Base-by-base conservation (phyloP, 2,888 invertebrate species). In the Andrena fulva region DNA sequence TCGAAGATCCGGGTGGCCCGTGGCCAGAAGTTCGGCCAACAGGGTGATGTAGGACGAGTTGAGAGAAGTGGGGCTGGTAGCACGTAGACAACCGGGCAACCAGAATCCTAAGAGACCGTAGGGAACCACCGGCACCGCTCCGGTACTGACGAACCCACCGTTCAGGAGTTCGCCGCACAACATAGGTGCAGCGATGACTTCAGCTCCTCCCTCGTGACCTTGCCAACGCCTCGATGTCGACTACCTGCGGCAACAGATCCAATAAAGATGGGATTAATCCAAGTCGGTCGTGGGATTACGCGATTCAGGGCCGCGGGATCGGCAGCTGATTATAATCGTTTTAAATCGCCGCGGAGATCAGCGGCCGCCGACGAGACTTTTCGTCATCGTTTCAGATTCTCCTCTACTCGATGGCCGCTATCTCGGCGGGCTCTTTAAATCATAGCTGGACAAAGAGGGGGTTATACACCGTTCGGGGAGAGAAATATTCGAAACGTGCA, bases 121-220 rank as follows among this genome's bases (percentile, higher is more conserved):
- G 87, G 93, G 92, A 89, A 93, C 92, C 90, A 93, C 93, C 89
- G 93, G 91, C 85, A 93, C 92, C 88, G 93, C 92, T 90, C 94
- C 94, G 91, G 93, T 92, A 91, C 93, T 94, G 92, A 93, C 94
- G 89, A 94, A 92, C 88, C 93, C 93, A 89, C 94, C 94, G 93
- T 93, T 94, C 90, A 94, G 90, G 84, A 94, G 92, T 92, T 94
- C 94, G 81, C 94, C 94, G 94, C 94, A 94, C 94, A 94, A 94
- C 94, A 94, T 94, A 94, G 92, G 93, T 92, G 90, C 90, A 90
- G 85, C 89, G 86, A 89, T 90, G 87, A 85, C 87, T 85, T 90
- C 90, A 85, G 87, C 85, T 89, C 87, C 88, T 84, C 88, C 89
- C 84, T 87, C 88, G 88, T 90, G 87, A 90, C 88, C 88, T 87